Conservation (phyloP, 2,797 vertebrate species). For the Sebastes matsubarae region DNA sequence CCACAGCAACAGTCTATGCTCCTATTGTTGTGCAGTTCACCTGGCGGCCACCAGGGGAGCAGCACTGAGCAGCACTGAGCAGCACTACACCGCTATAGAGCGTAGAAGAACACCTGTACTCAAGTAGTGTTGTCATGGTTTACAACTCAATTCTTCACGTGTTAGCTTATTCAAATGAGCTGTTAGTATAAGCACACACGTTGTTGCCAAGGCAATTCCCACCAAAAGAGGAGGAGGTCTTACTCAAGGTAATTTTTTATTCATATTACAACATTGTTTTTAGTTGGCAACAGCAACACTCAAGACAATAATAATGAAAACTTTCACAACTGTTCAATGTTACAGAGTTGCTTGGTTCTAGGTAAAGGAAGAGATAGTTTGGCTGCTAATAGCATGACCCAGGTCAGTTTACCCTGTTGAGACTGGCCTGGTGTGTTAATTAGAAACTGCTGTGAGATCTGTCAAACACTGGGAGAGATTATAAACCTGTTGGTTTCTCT, state of each 20-base stretch:
- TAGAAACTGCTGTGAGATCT: no score
- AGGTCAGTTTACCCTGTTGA: not conserved
- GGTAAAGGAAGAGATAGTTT: no score
- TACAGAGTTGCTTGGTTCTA: not conserved
- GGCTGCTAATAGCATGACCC: not conserved
- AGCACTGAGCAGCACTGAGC: not conserved
- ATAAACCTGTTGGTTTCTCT: no score
- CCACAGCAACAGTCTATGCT: not conserved
- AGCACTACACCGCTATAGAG: no score
- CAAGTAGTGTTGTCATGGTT: not conserved
- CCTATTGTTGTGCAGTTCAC: not conserved
- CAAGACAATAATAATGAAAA: no score
- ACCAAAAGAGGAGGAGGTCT: not conserved
- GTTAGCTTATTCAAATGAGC: not conserved
- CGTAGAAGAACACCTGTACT: not conserved
- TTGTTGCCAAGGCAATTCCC: not conserved
- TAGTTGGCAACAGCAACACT: not conserved
- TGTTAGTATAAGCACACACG: not conserved
- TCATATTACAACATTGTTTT: not conserved
- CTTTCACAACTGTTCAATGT: not conserved
- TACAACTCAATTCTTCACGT: not conserved
- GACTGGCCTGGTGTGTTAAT: fast-evolving
- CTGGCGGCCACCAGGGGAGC: not conserved
- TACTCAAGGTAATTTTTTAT: not conserved
- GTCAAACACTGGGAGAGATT: no score